Conservation (phyloP, 2,797 vertebrate genomes). For the Trachurus trachurus region DNA sequence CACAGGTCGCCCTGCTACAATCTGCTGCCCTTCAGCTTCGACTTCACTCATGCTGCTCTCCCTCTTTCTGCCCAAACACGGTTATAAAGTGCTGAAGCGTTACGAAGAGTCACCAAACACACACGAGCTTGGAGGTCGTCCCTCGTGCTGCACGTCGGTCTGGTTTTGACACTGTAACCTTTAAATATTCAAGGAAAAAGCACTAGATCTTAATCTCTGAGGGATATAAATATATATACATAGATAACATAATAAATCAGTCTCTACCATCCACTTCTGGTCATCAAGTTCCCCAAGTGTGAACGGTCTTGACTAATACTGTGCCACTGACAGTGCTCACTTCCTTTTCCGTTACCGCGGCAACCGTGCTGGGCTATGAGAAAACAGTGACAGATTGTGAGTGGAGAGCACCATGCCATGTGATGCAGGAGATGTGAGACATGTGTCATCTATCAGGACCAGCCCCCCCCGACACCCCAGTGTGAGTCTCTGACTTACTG, state of each 20-base stretch:
- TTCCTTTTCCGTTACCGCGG: conserved; percentile 77
- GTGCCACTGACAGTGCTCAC: conserved; percentile 67
- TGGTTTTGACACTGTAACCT: background rate
- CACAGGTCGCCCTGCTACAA: conserved; percentile 37
- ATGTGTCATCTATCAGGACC: conserved; percentile 55
- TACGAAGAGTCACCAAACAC: conserved; percentile 55
- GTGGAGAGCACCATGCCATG: conserved; percentile 49
- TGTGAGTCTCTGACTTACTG: conserved; percentile 13
- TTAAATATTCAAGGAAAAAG: no score
- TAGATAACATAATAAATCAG: background rate
- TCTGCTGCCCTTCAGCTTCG: conserved; percentile 30
- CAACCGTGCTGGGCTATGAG: conserved; percentile 45
- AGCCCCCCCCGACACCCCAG: conserved; percentile 35
- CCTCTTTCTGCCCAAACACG: conserved; percentile 79
- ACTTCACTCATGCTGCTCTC: conserved; percentile 52
- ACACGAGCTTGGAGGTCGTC: conserved; percentile 35
- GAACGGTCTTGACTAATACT: conserved; percentile 62
- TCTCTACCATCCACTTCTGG: conserved; percentile 20
- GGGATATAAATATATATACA: no score
- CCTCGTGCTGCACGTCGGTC: background rate
- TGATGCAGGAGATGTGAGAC: conserved; percentile 68
- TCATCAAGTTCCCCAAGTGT: conserved; percentile 47
- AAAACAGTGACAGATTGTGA: conserved; percentile 75
- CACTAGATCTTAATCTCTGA: background rate
- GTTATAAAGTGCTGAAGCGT: conserved; percentile 55